Conservation (phyloP, 2,797 vertebrate genomes). For the Echeneis naucrates region DNA sequence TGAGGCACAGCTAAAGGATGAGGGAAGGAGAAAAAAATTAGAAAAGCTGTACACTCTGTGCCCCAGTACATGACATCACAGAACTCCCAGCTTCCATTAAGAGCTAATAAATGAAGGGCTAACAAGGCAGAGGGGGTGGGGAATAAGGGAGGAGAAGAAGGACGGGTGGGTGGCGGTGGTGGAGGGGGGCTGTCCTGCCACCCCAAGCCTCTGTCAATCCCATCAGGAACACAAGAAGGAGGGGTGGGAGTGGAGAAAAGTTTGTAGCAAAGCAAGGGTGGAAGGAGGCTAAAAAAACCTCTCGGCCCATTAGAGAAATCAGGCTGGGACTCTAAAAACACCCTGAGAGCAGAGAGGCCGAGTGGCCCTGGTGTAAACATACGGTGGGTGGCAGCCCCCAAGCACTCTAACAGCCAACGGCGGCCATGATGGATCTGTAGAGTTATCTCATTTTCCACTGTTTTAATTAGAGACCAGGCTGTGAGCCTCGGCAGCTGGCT, state of each 20-base stretch:
- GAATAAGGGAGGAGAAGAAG: constrained; percentile 63
- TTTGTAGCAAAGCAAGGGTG: constrained; percentile 72
- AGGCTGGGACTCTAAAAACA: constrained; percentile 87
- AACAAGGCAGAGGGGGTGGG: constrained; percentile 83
- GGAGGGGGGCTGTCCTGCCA: constrained; percentile 65
- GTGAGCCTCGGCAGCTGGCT: constrained; percentile 96
- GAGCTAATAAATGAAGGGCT: constrained; percentile 87
- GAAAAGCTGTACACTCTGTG: constrained; percentile 74
- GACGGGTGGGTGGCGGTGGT: too few relatives aligned
- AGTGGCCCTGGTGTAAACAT: constrained; percentile 91
- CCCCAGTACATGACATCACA: constrained; percentile 84
- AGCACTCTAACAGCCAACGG: constrained; percentile 91
- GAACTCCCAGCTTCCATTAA: constrained; percentile 85
- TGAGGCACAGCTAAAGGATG: constrained; percentile 39
- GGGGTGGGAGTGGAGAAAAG: constrained; percentile 60
- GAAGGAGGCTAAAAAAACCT: constrained; percentile 82
- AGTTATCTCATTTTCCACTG: constrained; percentile 99
- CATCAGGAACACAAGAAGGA: constrained; percentile 82
- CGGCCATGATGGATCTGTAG: constrained; percentile 96
- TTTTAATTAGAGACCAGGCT: constrained; percentile 98
- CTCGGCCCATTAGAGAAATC: constrained; percentile 87
- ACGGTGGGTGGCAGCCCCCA: constrained; percentile 92
- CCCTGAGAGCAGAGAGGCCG: constrained; percentile 84
- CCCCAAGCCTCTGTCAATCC: constrained; percentile 78
- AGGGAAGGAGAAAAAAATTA: constrained; percentile 42